Base-by-base conservation (phyloP, 2,113 vertebrate genomes). In the Hydrolagus affinis region DNA sequence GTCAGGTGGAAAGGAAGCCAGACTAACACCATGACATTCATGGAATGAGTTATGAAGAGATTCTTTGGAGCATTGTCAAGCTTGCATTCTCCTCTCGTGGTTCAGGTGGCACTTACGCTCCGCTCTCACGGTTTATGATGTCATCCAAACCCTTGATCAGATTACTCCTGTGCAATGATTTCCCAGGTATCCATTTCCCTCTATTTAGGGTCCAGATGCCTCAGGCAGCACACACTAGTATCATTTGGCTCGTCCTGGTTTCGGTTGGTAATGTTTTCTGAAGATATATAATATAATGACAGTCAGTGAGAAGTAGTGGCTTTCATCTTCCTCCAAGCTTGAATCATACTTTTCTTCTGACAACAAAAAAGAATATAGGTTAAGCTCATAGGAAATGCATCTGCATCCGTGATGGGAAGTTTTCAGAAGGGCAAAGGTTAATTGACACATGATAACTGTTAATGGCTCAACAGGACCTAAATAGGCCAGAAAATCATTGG, bases 401-500 rank as follows among this genome's bases (percentile, higher is more conserved):
- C 69, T 8, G n/a, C n/a, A 19, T 21, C 7, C 30, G 25, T 66
- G 25, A 9, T 83, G 78, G 25, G 60, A 83, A 83, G 11, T 28
- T 21, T 83, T 25, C 9, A 21, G 25, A 28, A 66, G 15, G 62
- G 60, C 25, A 32, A 66, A 83, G 62, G 62, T 83, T 83, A 68
- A 66, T 83, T 83, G 60, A 21, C 78, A 68, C 21, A 32, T 64
- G 25, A 66, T 83, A 30, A 66, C 78, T 32, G 25, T 10, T 83
- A 64, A 80, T 80, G 77, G 62, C 77, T 32, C 60, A 66, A 83
- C 66, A 64, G 19, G 28, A 25, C 23, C 60, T 62, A 25, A 44
- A 15, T 80, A 7, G 12, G 78, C 78, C 62, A 66, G 66, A 66
- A 83, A 83, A 32, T 23, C 60, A 83, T 19, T 64, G 15, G 59